Conservation (phyloP, 2,888 invertebrate species). For the Strigamia crassipes region DNA sequence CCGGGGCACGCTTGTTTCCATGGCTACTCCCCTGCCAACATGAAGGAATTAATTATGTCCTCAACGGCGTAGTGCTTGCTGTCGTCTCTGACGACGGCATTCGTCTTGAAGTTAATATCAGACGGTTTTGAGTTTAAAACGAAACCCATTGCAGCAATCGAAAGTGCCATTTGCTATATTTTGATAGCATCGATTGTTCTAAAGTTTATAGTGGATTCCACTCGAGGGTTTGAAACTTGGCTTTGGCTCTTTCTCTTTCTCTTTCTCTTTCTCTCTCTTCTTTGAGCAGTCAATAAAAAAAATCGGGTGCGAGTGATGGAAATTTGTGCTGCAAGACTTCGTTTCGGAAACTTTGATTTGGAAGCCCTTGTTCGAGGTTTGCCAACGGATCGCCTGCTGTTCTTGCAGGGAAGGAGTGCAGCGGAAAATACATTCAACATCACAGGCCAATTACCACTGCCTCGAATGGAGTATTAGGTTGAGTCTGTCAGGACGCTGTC, state of each 20-base stretch:
- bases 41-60: too few relatives aligned
- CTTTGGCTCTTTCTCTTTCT: neutral
- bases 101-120: neutral
- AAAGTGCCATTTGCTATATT: neutral
- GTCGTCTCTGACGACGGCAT: neutral
- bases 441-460: neutral
- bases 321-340: neutral
- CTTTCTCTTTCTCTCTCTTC: neutral
- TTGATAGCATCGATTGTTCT: neutral
- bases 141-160: neutral
- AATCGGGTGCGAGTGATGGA: neutral
- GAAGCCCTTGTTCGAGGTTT: neutral
- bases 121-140: neutral
- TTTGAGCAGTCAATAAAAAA: neutral
- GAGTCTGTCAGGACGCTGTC: neutral
- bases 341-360: neutral
- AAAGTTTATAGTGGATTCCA: neutral
- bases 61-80: too few relatives aligned
- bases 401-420: neutral
- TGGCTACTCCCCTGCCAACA: too few relatives aligned
- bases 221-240: neutral
- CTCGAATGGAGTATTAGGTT: neutral
- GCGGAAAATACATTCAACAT: neutral
- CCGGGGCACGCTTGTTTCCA: too few relatives aligned
- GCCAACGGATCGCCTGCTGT: neutral